Evolutionary conservation across 2,797 vertebrate genomes (phyloP).

Genomic region (Enteromius radiatus): DNA sequence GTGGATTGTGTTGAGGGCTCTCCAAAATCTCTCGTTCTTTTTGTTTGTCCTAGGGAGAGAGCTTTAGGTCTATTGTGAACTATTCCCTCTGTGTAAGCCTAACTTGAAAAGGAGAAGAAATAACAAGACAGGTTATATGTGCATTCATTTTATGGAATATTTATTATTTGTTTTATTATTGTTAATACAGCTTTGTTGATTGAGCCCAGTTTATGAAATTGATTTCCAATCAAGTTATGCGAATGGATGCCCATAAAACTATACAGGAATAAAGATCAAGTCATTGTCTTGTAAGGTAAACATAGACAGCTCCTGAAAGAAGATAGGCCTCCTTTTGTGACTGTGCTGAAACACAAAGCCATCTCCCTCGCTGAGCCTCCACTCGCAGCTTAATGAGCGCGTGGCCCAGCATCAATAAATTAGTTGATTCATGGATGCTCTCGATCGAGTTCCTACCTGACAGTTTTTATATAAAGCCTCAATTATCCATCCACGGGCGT

Average conservation of each 20-base stretch:
- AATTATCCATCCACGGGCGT: slow-evolving; percentile 72
- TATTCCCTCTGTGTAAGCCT: not conserved
- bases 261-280: slow-evolving; percentile 15
- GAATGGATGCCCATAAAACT: not conserved
- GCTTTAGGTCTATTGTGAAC: too few species aligned
- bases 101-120: not conserved
- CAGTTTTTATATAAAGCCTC: slow-evolving; percentile 58
- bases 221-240: not conserved
- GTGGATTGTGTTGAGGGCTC: slow-evolving; percentile 33
- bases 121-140: not conserved
- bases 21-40: slow-evolving; percentile 18
- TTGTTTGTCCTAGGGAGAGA: not conserved
- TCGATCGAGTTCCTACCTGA: slow-evolving; percentile 70
- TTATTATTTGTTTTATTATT: too few species aligned
- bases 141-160: not conserved
- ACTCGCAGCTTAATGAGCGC: slow-evolving; percentile 78
- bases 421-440: slow-evolving; percentile 68
- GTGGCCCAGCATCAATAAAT: slow-evolving; percentile 91
- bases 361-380: slow-evolving; percentile 73
- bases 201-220: not conserved
- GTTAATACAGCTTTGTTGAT: not conserved
- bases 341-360: slow-evolving; percentile 73
- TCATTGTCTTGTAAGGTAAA: slow-evolving; percentile 66
- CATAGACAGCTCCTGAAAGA: slow-evolving; percentile 71
- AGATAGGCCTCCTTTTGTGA: slow-evolving; percentile 79